These are phyloP conservation scores for Hermaeophaga mercurialis DNA, from an alignment of 2,888 invertebrate species.

Conservation along the genomic window DNA sequence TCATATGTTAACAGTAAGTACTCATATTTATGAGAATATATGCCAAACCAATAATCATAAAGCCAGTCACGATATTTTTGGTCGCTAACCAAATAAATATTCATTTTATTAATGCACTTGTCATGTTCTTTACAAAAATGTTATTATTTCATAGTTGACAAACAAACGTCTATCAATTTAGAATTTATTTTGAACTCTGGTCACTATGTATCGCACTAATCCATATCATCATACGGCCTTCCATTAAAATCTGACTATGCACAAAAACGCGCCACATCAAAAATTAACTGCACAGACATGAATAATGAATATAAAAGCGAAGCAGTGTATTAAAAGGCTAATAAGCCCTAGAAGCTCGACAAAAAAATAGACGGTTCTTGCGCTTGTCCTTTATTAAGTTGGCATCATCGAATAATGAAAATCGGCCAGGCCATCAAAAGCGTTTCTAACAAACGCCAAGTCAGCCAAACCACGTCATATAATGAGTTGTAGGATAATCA, in stretches of 20 bases:
- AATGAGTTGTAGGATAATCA: conserved; percentile 52
- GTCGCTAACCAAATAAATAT: too few species aligned
- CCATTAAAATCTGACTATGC: conserved; percentile 11
- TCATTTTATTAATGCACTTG: too few species aligned
- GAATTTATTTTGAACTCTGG: too few species aligned
- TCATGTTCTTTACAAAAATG: too few species aligned
- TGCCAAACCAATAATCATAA: too few species aligned
- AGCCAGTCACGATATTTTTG: too few species aligned
- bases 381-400: conserved; percentile 27
- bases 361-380: conserved; percentile 23
- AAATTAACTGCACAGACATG: conserved; percentile 23
- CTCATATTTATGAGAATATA: too few species aligned
- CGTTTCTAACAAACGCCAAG: conserved; percentile 51
- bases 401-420: conserved; percentile 29
- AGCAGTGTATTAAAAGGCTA: conserved; percentile 27
- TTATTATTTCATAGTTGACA: too few species aligned
- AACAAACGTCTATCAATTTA: too few species aligned
- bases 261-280: conserved; percentile 18
- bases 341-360: conserved; percentile 18
- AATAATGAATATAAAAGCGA: conserved; percentile 27
- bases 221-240: not conserved
- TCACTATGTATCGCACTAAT: too few species aligned
- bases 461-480: conserved; percentile 46
- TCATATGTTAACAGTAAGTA: too few species aligned
- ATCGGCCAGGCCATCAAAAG: conserved; percentile 26